Base-by-base conservation (phyloP, 2,113 vertebrate species). In the Tautogolabrus adspersus region DNA sequence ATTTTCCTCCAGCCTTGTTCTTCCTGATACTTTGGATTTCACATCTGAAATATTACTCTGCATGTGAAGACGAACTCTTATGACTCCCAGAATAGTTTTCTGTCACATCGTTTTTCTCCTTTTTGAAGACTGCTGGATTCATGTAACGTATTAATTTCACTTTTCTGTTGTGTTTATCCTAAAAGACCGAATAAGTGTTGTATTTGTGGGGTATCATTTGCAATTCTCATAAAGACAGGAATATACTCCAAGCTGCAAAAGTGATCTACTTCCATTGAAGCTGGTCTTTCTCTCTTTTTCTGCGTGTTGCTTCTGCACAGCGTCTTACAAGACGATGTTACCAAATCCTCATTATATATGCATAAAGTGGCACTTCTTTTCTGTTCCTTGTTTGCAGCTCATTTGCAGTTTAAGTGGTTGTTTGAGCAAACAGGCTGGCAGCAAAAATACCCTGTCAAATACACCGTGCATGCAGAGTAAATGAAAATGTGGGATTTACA, bases 331-430 rank as follows among this genome's bases (percentile, higher is more conserved):
- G 66, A 82, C 64, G 2, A 54, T 69, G 30, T 22, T 66, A 15
- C 19, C 38, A 40, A 51, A 69, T 44, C 62, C 62, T 81, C 73
- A 75, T 80, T 72, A 23, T 18, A 4, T 19, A 76, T 81, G 59
- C 76, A 40, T 26, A 46, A 66, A 75, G 40, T 52, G 42, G 54
- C 26, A 6, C 16, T 74, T 22, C 46, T 57, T 69, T 21, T 23
- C 60, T 62, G 13, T 46, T 67, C 44, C 65, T 76, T 74, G 76
- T 84, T 87, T 88, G 67, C 78, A 79, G 75, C 84, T 68, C 55
- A 86, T 87, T 85, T 87, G 75, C 77, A 78, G 82, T 69, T 85
- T 77, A 76, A 86, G 87, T 77, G 59, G 72, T 68, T 82, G 40
- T 70, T 71, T 67, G 72, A 72, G 59, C 70, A 47, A 78, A 71